Conservation (phyloP, 2,113 vertebrate species). For the Irena cyanogastra region DNA sequence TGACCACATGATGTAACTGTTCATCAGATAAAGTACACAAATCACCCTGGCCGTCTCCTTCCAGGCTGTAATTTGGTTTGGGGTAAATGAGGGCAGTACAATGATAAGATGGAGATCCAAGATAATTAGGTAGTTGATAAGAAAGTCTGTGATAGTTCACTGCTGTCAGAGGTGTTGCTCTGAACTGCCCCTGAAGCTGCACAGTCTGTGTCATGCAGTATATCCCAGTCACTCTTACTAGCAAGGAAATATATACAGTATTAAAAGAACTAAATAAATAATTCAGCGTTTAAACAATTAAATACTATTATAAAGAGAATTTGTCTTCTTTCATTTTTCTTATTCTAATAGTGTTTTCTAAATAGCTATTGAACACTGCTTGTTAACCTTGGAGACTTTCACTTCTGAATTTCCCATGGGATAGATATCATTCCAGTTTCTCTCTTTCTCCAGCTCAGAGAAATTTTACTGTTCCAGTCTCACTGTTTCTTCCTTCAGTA, state of each 20-base stretch:
- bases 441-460: neutral
- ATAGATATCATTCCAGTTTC: neutral
- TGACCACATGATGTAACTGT: slow-evolving; percentile 25
- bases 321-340: neutral
- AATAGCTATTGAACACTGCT: neutral
- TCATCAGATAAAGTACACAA: slow-evolving; percentile 42
- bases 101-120: neutral
- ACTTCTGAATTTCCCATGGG: neutral
- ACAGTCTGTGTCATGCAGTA: neutral
- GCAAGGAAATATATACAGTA: neutral
- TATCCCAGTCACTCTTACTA: neutral
- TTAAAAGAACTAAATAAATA: neutral
- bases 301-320: neutral
- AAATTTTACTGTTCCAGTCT: neutral
- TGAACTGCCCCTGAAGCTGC: neutral
- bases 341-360: neutral
- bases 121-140: neutral
- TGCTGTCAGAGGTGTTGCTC: neutral
- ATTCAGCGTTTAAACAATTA: neutral
- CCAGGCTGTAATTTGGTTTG: slow-evolving; percentile 34
- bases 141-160: neutral
- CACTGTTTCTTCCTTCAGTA: neutral
- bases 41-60: slow-evolving; percentile 32
- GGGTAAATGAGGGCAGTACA: slow-evolving; percentile 24
- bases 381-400: neutral